Evolutionary conservation across 2,113 vertebrate genomes (phyloP).

Genomic region (Channa argus): DNA sequence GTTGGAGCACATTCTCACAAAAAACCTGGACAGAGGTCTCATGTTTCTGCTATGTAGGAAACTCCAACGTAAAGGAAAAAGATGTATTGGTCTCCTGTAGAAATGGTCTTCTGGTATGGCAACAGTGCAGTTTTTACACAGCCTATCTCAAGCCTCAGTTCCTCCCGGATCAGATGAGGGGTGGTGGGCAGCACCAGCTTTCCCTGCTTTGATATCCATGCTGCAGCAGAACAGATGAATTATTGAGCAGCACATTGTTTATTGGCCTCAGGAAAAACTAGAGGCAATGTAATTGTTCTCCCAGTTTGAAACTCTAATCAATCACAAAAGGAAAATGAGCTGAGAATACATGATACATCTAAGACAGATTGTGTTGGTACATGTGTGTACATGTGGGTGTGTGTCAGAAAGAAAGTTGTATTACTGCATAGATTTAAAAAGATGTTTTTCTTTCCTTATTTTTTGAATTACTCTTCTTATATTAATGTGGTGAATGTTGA

Average conservation of each 20-base stretch:
- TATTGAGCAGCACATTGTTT: constrained; percentile 37
- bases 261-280: constrained; percentile 25
- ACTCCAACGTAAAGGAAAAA: neutral
- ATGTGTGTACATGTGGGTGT: too few species aligned
- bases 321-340: constrained; percentile 7
- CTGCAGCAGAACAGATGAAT: constrained; percentile 20
- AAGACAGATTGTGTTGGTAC: too few species aligned
- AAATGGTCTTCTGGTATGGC: neutral
- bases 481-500: too few species aligned
- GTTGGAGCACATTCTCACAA: too few species aligned
- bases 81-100: neutral
- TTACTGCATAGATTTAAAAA: too few species aligned
- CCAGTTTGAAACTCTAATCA: constrained; percentile 10
- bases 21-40: too few species aligned
- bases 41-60: neutral
- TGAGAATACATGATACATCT: too few species aligned
- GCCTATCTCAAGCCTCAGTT: neutral
- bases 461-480: too few species aligned
- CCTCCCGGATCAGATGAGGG: neutral
- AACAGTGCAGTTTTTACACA: too few species aligned
- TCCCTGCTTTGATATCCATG: constrained; percentile 1
- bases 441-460: too few species aligned
- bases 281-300: neutral
- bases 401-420: too few species aligned
- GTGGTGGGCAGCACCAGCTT: neutral